phyloP scores from a whole-genome alignment of 1,140 invertebrate species.

The Trachelipus rathkii region DNA sequence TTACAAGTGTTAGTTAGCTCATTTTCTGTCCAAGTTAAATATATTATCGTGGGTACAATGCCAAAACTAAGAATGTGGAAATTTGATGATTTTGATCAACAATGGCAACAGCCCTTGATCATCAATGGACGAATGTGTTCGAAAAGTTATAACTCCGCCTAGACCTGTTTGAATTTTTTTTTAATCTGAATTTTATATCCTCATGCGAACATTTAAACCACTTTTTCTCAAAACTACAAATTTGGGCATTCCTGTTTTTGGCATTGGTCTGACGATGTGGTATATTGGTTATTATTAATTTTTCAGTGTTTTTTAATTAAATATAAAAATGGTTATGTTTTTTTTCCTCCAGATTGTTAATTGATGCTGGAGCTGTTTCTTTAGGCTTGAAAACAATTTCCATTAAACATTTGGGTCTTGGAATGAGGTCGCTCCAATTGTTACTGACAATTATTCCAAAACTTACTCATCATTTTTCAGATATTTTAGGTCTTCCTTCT shows the following conservation, averaged over 20 bases:
- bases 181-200: too few relatives aligned
- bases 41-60: not conserved
- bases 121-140: too few relatives aligned
- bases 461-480: conserved; percentile 41
- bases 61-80: too few relatives aligned
- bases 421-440: conserved; percentile 74
- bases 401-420: conserved; percentile 85
- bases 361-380: conserved; percentile 53
- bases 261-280: too few relatives aligned
- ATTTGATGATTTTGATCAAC: too few relatives aligned
- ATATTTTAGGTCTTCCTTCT: conserved; percentile 43
- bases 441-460: conserved; percentile 38
- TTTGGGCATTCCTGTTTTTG: too few relatives aligned
- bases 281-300: not conserved
- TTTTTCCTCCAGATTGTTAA: conserved; percentile 41
- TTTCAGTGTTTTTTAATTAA: too few relatives aligned
- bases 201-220: too few relatives aligned
- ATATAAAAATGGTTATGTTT: not conserved
- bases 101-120: too few relatives aligned
- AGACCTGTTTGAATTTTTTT: too few relatives aligned
- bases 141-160: too few relatives aligned
- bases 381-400: conserved; percentile 94
- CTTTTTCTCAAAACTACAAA: too few relatives aligned
- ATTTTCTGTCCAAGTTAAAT: not conserved
- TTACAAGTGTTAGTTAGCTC: not conserved